Conservation (phyloP, 2,797 vertebrate genomes). For the Vultur gryphus region DNA sequence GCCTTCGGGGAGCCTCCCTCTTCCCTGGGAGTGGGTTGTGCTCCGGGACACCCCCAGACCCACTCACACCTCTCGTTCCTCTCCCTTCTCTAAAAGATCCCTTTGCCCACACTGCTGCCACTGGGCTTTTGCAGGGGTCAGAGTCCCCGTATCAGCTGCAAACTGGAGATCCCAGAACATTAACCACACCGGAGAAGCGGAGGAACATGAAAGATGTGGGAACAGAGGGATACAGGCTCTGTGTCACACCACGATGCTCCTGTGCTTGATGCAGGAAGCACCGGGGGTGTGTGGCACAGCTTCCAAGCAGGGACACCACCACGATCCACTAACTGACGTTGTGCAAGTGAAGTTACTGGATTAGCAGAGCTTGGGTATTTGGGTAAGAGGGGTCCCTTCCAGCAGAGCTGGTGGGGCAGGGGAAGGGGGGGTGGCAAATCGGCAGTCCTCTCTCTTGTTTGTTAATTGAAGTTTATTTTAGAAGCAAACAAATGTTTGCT, state of each 20-base stretch:
- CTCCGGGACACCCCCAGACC: background rate
- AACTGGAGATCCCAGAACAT: background rate
- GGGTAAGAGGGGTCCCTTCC: background rate
- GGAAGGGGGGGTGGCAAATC: background rate
- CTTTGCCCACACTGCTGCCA: background rate
- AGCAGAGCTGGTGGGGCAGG: background rate
- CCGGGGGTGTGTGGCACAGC: background rate
- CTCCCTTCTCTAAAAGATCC: background rate
- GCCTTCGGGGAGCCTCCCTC: background rate
- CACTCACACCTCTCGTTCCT: background rate
- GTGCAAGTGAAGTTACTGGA: fast-evolving
- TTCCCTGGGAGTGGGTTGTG: background rate
- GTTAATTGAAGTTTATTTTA: background rate
- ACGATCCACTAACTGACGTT: fast-evolving
- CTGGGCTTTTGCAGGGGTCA: background rate
- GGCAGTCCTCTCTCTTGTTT: background rate
- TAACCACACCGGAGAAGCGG: fast-evolving
- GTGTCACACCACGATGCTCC: background rate
- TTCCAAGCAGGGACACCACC: background rate
- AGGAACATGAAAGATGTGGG: background rate
- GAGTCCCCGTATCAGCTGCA: background rate
- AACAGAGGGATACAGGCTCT: background rate
- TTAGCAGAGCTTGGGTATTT: background rate
- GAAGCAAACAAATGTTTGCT: background rate
- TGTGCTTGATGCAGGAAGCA: background rate